Evolutionary conservation across 2,888 invertebrate species (phyloP).

Genomic region (Stenodema calcarata): DNA sequence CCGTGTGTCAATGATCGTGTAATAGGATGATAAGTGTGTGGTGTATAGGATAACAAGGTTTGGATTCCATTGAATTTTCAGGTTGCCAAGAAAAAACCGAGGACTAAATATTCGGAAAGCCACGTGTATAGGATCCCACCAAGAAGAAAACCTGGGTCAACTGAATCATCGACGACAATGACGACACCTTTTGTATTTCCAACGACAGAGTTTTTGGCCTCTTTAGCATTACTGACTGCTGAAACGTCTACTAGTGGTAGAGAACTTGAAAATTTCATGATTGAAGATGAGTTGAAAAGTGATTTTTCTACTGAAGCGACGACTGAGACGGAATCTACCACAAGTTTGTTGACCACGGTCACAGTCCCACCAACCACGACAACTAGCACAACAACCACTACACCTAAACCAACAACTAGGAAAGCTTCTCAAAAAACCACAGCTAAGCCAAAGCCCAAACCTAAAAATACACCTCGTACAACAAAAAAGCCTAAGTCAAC

Average conservation of each 20-base stretch:
- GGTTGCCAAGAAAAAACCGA: slow-evolving; percentile 31
- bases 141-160: slow-evolving; percentile 6
- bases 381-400: slow-evolving; percentile 22
- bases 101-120: slow-evolving; percentile 43
- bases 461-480: not conserved
- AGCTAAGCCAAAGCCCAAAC: slow-evolving; percentile 5
- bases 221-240: slow-evolving; percentile 29
- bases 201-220: slow-evolving; percentile 31
- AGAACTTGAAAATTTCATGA: not conserved
- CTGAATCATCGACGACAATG: not conserved
- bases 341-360: slow-evolving; percentile 12
- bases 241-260: slow-evolving; percentile 20
- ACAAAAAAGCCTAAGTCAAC: not conserved
- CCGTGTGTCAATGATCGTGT: not conserved
- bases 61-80: not conserved
- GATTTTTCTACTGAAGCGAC: not conserved
- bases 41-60: not conserved
- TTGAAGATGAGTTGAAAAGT: not conserved
- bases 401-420: not conserved
- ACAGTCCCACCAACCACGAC: slow-evolving; percentile 33
- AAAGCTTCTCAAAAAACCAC: not conserved
- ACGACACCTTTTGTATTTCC: slow-evolving; percentile 43
- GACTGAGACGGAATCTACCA: not conserved
- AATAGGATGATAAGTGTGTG: not conserved
- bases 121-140: slow-evolving; percentile 52